Evolutionary conservation across 2,797 vertebrate species (phyloP), one percentile per base, ranked within the genome.

Genomic region (Eurystomus glaucurus): DNA sequence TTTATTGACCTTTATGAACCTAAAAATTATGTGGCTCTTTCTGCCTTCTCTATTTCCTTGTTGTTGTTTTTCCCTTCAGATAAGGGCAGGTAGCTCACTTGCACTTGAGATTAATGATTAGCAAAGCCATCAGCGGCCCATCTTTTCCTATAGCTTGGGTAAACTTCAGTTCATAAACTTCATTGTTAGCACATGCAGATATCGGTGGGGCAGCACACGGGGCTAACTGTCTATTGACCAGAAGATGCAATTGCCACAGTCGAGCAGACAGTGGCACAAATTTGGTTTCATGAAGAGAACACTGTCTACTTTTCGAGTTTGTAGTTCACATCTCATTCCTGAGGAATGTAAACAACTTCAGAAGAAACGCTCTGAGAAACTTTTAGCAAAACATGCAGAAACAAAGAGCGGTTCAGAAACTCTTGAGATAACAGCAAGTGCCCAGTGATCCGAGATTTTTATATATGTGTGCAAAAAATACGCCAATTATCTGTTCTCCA

Each of bases 21-120:
- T 95, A 86, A 89, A 90, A 75, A 66, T 83, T 10, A 54, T 9
- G 26, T 28, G 46, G 57, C 39, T 96, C 37, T 74, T 84, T 69
- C 21, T 26, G 68, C 82, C 61, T 89, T 79, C 76, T 64, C 23
- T 71, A 7, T 81, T 76, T 75, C 74, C 66, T 50, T 85, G 26
- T 80, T 75, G 37, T 39, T 80, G 55, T 72, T 92, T 91, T 55
- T 79, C 79, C 83, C 68, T 86, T 87, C 61, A 76, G 45, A 82
- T 48, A n/a, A 64, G 74, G 48, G n/a, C 81, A 74, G 54, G 48
- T 57, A 58, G 43, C 72, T 87, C 48, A 48, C 46, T 82, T 60
- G 68, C 43, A 31, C 52, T 83, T 2, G 2, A 61, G 29, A 77
- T 58, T 31, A 85, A 46, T 18, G 17, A 66, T 75, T n/a, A 88